Conservation (phyloP, 1,140 invertebrate species). For the Zaprionus ornatus region DNA sequence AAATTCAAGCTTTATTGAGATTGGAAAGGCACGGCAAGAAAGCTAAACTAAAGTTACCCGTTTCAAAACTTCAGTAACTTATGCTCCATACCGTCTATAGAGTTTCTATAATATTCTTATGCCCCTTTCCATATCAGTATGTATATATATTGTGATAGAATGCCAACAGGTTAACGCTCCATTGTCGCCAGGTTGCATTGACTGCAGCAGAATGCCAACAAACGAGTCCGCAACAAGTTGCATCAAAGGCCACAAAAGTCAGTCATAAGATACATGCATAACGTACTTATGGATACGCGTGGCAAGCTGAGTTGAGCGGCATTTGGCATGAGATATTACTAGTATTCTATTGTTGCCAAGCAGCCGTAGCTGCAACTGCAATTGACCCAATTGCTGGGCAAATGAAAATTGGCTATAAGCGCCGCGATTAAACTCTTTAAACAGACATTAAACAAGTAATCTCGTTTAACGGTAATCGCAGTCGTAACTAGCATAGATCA, state of each 20-base stretch:
- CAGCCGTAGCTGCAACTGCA: neutral
- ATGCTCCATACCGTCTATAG: neutral
- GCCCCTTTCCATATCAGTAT: neutral
- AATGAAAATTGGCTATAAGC: slow-evolving; percentile 21
- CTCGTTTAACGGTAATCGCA: slow-evolving; percentile 51
- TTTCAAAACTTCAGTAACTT: neutral
- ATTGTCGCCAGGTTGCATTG: slow-evolving; percentile 22
- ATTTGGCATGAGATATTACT: slow-evolving; percentile 24
- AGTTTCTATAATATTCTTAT: slow-evolving; percentile 17
- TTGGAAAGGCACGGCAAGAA: neutral
- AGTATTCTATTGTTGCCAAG: slow-evolving; percentile 23
- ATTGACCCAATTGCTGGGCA: slow-evolving; percentile 53
- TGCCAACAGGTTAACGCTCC: slow-evolving; percentile 32
- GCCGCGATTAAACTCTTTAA: slow-evolving; percentile 40
- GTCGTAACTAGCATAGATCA: slow-evolving; percentile 43
- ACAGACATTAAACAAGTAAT: slow-evolving; percentile 41
- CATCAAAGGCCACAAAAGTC: slow-evolving; percentile 68
- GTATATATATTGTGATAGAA: slow-evolving; percentile 31
- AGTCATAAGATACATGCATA: slow-evolving; percentile 36
- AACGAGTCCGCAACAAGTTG: slow-evolving; percentile 68
- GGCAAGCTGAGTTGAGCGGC: neutral
- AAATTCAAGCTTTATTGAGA: neutral
- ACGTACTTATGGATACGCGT: slow-evolving; percentile 9
- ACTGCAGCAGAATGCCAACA: slow-evolving; percentile 58
- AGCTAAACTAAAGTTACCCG: neutral